These are phyloP conservation scores for Enteromius anoplus DNA, from an alignment of 2,797 vertebrate species.

Conservation along the genomic window DNA sequence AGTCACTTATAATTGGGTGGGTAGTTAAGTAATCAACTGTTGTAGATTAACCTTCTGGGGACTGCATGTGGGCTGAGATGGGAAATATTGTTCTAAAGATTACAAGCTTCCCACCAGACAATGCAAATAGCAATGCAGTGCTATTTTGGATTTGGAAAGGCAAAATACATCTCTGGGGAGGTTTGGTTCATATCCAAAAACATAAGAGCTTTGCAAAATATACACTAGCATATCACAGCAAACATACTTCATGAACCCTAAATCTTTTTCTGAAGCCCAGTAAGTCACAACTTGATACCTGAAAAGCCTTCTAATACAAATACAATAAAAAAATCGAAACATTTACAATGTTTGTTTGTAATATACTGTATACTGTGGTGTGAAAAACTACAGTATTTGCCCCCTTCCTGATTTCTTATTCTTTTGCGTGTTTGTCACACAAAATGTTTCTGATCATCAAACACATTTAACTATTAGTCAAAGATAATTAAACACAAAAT, in stretches of 20 bases:
- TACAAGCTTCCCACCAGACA: slow-evolving; percentile 16
- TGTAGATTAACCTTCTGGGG: slow-evolving; percentile 5
- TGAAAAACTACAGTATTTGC: too few species aligned
- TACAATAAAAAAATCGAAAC: not conserved
- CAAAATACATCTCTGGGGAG: not conserved
- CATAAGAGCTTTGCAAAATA: not conserved
- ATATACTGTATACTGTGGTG: too few species aligned
- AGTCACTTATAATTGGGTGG: not conserved
- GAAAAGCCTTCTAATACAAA: too few species aligned
- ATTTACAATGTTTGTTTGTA: too few species aligned
- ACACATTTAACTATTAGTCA: too few species aligned
- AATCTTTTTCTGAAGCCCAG: not conserved
- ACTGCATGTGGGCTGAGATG: slow-evolving; percentile 14
- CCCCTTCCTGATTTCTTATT: too few species aligned
- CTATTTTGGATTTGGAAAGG: slow-evolving; percentile 42
- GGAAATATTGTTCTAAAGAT: slow-evolving; percentile 24
- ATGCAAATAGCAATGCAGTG: slow-evolving; percentile 25
- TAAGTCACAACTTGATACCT: not conserved
- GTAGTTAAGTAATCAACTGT: not conserved
- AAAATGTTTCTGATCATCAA: too few species aligned
- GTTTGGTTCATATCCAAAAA: not conserved
- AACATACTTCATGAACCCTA: not conserved
- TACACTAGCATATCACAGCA: not conserved
- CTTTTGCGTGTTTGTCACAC: too few species aligned
- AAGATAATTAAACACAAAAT: too few species aligned